These are phyloP conservation scores for Ramphastos sulfuratus DNA, from an alignment of 2,113 vertebrate genomes.

Conservation along the genomic window DNA sequence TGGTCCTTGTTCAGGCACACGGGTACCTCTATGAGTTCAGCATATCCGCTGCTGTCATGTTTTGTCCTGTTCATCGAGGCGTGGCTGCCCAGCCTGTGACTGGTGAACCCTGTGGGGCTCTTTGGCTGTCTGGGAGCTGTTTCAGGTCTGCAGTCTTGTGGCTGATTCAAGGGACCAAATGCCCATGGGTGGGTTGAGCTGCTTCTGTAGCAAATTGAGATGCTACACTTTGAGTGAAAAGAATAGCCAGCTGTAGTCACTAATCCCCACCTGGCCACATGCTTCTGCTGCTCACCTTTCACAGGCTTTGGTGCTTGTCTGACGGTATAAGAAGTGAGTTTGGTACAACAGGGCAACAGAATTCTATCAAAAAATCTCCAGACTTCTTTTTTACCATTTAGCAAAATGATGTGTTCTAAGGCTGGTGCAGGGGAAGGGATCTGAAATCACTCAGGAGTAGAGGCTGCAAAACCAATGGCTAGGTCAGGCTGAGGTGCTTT, in stretches of 20 bases:
- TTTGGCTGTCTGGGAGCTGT: accelerated
- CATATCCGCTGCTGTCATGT: accelerated
- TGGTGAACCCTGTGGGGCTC: not conserved
- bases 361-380: accelerated
- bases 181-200: not conserved
- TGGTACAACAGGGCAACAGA: not conserved
- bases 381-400: not conserved
- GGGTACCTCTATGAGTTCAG: accelerated
- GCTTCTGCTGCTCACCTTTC: not conserved
- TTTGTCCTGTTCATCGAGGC: accelerated
- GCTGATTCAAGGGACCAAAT: accelerated
- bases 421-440: not conserved
- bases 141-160: not conserved
- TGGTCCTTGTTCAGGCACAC: accelerated
- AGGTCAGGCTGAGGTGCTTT: not conserved
- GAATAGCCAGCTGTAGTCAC: not conserved
- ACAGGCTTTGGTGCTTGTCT: not conserved
- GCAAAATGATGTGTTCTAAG: accelerated
- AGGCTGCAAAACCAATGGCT: not conserved
- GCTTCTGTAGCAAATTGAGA: no score
- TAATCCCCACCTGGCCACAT: accelerated
- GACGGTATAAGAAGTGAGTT: not conserved
- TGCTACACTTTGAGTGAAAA: not conserved
- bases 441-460: not conserved
- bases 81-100: not conserved